These are phyloP conservation scores for Acrocephalus scirpaceus DNA, from an alignment of 2,797 vertebrate species.

Conservation along the genomic window DNA sequence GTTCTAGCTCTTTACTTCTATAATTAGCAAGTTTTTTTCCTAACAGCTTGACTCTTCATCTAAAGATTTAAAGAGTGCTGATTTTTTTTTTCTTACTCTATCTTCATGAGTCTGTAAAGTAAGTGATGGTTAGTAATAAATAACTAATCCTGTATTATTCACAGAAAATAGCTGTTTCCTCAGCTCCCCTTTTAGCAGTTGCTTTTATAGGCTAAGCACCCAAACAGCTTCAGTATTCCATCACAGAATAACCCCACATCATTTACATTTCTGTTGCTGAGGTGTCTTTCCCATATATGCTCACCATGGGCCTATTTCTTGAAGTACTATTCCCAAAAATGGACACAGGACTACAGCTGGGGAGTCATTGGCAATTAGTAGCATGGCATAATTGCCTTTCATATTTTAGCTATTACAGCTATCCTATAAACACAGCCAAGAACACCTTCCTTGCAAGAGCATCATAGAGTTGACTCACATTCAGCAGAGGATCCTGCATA, in stretches of 20 bases:
- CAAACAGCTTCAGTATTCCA: not conserved
- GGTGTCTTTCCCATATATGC: not conserved
- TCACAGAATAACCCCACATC: not conserved
- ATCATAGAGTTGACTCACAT: not conserved
- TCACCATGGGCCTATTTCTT: not conserved
- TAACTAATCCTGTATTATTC: not conserved
- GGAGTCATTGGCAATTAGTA: not conserved
- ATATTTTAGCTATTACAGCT: conserved; percentile 26
- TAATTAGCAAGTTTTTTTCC: not conserved
- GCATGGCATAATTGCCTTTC: not conserved
- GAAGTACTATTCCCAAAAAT: not conserved
- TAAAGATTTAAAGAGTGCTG: not conserved
- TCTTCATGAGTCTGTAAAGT: not conserved
- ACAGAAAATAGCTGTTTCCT: not conserved
- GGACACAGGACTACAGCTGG: not conserved
- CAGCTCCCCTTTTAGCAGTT: not conserved
- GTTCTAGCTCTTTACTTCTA: not conserved
- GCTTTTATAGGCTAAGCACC: not conserved
- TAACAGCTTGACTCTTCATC: not conserved
- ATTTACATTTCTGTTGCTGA: not conserved
- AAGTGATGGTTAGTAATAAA: not conserved
- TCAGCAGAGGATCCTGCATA: not conserved
- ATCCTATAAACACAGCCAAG: not conserved
- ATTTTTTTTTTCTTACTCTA: not conserved
- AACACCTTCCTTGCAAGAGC: not conserved